Evolutionary conservation across 2,113 vertebrate species (phyloP).

Genomic region (Irena cyanogastra): DNA sequence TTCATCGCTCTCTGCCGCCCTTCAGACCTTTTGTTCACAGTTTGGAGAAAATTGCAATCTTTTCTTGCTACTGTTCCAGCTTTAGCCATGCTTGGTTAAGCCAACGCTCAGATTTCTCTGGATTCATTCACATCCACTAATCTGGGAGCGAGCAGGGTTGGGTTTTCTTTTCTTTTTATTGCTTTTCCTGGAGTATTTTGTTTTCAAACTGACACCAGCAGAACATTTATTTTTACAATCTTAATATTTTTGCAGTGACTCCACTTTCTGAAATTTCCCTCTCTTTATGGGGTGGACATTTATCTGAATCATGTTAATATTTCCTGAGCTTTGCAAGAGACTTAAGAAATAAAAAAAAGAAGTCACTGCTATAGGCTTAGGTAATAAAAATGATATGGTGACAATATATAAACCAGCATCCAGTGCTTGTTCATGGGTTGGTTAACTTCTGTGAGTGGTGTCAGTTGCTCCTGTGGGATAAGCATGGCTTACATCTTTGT

Average conservation of each 20-base stretch:
- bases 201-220: background rate
- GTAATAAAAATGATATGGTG: background rate
- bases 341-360: background rate
- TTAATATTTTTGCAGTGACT: background rate
- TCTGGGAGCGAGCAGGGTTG: background rate
- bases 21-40: constrained; percentile 22
- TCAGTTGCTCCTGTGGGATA: background rate
- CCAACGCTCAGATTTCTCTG: background rate
- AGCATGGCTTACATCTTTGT: background rate
- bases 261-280: background rate
- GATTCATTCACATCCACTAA: background rate
- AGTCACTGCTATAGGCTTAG: background rate
- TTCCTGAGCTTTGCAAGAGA: background rate
- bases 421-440: background rate
- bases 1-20: background rate
- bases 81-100: constrained; percentile 63
- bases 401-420: background rate
- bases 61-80: constrained; percentile 60
- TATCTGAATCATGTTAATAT: background rate
- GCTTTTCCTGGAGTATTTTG: background rate
- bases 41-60: constrained; percentile 42
- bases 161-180: background rate
- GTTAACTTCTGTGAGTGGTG: background rate
- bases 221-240: background rate
- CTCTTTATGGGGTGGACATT: background rate